phyloP scores from a whole-genome alignment of 2,113 vertebrate genomes.

The Stercorarius parasiticus region DNA sequence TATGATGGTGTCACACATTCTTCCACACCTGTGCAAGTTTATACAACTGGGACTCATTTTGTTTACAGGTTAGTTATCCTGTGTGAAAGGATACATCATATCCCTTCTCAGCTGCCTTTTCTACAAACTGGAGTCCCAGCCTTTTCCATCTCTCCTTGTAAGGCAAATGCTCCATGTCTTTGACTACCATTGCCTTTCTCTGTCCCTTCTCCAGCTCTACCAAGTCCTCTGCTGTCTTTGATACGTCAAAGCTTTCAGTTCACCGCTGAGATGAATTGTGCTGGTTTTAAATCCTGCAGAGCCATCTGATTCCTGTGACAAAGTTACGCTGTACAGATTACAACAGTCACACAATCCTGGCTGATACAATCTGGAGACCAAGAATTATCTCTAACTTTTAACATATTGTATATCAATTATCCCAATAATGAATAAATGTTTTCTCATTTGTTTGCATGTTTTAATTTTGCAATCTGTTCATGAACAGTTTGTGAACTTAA shows the following conservation, averaged over 20 bases:
- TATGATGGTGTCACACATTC: background rate
- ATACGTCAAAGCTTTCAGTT: background rate
- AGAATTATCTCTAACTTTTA: background rate
- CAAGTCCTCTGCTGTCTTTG: background rate
- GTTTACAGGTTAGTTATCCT: background rate
- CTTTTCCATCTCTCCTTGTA: background rate
- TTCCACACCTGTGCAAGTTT: background rate
- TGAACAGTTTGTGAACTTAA: background rate
- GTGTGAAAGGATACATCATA: background rate
- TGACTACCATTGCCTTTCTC: background rate
- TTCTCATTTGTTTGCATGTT: background rate
- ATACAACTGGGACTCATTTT: background rate
- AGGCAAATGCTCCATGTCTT: background rate
- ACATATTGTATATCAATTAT: background rate
- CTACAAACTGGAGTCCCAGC: background rate
- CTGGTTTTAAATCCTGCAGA: background rate
- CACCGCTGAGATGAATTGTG: background rate
- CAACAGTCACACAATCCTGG: background rate
- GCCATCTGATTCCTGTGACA: background rate
- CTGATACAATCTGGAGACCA: background rate
- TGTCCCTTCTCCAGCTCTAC: background rate
- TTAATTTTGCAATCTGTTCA: constrained; percentile 9
- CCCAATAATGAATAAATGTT: background rate
- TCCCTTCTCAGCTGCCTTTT: background rate
- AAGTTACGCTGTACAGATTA: background rate